Percentiles rank a stretch among this genome's conserved stretches.
These are phyloP conservation scores for Cotesia vestalis DNA, from an alignment of 1,140 invertebrate genomes.

Conservation along the genomic window DNA sequence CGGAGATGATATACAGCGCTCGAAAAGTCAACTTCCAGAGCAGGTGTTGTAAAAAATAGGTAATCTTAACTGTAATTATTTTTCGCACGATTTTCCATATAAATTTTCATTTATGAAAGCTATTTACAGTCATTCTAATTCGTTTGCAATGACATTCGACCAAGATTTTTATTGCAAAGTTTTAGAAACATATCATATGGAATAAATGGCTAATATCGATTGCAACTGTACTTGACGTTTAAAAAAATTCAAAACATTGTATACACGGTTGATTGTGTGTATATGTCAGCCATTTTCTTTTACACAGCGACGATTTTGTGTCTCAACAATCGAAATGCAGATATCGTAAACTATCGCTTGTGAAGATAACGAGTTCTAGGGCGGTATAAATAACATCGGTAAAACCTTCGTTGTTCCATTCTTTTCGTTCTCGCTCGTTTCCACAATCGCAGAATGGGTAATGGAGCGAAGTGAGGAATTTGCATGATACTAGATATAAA, in stretches of 20 bases:
- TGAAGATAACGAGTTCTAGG: conserved; percentile 29
- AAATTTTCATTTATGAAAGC: no score
- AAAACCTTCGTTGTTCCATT: not conserved
- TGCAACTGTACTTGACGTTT: not conserved
- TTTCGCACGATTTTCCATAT: no score
- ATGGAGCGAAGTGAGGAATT: conserved; percentile 35
- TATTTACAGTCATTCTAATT: no score
- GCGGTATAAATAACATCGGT: conserved; percentile 28
- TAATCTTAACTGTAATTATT: no score
- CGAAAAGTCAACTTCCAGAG: no score
- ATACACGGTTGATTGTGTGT: not conserved
- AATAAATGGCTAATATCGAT: no score
- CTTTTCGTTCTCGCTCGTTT: conserved; percentile 22
- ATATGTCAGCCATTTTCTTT: not conserved
- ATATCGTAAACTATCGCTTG: conserved; percentile 30
- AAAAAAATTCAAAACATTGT: not conserved
- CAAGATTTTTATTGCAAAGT: no score
- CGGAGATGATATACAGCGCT: no score
- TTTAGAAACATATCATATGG: no score
- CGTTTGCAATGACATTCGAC: no score
- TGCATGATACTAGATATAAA: conserved; percentile 34
- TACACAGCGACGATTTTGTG: not conserved
- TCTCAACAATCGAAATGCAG: conserved; percentile 35
- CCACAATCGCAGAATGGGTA: conserved; percentile 25
- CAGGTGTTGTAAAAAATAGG: no score